Evolutionary conservation across 2,888 invertebrate genomes (phyloP).

Genomic region (Micoletzkya japonica): DNA sequence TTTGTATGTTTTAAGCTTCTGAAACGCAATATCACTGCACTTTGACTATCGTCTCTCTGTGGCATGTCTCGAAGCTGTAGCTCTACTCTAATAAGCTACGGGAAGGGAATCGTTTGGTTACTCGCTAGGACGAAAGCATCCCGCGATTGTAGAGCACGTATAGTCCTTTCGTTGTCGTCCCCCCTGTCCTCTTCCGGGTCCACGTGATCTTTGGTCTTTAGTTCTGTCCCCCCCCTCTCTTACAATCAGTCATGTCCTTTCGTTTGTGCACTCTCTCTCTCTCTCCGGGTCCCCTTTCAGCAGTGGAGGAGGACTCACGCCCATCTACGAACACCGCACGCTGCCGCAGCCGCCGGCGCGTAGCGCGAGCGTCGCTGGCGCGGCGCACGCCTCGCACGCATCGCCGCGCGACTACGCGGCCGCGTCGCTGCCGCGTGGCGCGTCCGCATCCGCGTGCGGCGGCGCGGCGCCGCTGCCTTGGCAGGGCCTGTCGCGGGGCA

Average conservation of each 20-base stretch:
- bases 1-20: slow-evolving; percentile 1
- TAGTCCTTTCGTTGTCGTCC: background rate
- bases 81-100: too few species aligned
- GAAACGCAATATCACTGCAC: too few species aligned
- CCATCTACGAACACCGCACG: background rate
- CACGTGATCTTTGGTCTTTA: background rate
- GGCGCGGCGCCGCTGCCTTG: background rate
- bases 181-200: background rate
- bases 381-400: slow-evolving; percentile 3
- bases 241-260: background rate
- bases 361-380: background rate
- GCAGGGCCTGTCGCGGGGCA: background rate
- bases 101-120: too few species aligned
- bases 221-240: background rate
- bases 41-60: too few species aligned
- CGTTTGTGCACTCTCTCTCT: background rate
- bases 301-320: slow-evolving; percentile 4
- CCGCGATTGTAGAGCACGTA: too few species aligned
- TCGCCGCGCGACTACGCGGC: slow-evolving; percentile 2
- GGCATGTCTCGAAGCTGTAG: too few species aligned
- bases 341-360: background rate
- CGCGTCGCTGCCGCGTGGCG: background rate
- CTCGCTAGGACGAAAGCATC: too few species aligned
- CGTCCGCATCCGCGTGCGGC: background rate
- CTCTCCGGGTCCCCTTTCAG: slow-evolving; percentile 16